phyloP scores from a whole-genome alignment of 2,797 vertebrate genomes.

The Sebastes variabilis region DNA sequence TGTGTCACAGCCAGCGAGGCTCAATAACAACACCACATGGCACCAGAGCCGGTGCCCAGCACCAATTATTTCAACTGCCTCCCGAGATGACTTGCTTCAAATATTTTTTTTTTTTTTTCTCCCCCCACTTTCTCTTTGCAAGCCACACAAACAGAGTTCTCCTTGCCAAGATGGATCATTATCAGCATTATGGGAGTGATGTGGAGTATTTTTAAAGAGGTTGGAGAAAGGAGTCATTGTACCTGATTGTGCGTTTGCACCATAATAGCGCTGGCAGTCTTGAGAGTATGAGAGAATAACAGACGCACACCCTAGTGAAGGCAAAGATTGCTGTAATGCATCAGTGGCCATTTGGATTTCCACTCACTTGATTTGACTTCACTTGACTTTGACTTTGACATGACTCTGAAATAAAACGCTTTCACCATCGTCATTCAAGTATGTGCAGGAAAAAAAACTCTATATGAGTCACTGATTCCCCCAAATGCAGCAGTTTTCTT shows the following conservation, averaged over 20 bases:
- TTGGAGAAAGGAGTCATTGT: constrained; percentile 2
- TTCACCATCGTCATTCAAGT: background rate
- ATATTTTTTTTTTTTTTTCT: background rate
- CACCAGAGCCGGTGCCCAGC: constrained; percentile 55
- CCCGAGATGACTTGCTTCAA: constrained; percentile 59
- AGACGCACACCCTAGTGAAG: background rate
- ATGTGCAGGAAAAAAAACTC: background rate
- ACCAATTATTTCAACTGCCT: constrained; percentile 72
- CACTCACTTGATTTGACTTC: constrained; percentile 20
- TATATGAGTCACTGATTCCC: background rate
- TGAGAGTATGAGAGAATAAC: constrained; percentile 4
- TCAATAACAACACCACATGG: constrained; percentile 73
- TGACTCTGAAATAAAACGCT: constrained; percentile 21
- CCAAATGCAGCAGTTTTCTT: background rate
- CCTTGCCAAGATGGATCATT: constrained; percentile 56
- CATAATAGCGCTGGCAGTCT: background rate
- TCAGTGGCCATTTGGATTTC: constrained; percentile 26
- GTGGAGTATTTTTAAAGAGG: constrained; percentile 37
- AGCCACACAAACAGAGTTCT: constrained; percentile 34
- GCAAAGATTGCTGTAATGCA: constrained; percentile 9
- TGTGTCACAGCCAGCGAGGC: constrained; percentile 65
- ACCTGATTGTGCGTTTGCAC: background rate
- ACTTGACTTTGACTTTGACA: constrained; percentile 27
- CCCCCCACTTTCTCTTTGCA: constrained; percentile 23
- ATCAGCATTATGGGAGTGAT: constrained; percentile 35